Evolutionary conservation across 2,888 invertebrate species (phyloP).

Genomic region (Apodemia duryi): DNA sequence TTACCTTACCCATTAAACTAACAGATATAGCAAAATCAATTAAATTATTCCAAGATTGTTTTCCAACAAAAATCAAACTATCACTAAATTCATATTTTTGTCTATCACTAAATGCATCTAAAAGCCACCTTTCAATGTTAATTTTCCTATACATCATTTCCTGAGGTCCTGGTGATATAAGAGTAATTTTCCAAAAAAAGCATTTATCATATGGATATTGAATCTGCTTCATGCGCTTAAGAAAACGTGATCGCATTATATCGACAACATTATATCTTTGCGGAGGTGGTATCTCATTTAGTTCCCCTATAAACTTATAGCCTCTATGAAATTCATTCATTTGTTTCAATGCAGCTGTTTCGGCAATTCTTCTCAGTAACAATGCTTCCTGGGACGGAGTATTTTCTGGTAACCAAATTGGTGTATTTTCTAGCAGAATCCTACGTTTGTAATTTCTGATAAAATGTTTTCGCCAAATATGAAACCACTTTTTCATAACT

Average conservation of each 20-base stretch:
- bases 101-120: conserved; percentile 64
- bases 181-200: conserved; percentile 81
- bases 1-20: conserved; percentile 48
- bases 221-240: conserved; percentile 71
- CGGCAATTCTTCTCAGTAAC: conserved; percentile 47
- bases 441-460: conserved; percentile 56
- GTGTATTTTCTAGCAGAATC: conserved; percentile 59
- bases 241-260: conserved; percentile 62
- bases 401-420: conserved; percentile 62
- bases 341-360: conserved; percentile 52
- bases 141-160: conserved; percentile 64
- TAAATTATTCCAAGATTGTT: conserved; percentile 68
- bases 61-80: conserved; percentile 57
- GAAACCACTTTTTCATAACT: conserved; percentile 60
- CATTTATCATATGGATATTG: conserved; percentile 61
- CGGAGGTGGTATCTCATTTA: conserved; percentile 48
- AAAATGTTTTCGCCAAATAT: conserved; percentile 56
- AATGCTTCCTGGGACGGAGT: conserved; percentile 58
- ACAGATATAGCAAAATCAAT: conserved; percentile 71
- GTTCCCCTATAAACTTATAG: conserved; percentile 58
- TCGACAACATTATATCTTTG: conserved; percentile 63
- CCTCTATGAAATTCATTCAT: conserved; percentile 66
- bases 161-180: conserved; percentile 75
- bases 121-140: conserved; percentile 67
- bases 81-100: conserved; percentile 51